Base-by-base conservation (phyloP, 2,113 vertebrate species). In the Raja brachyura region DNA sequence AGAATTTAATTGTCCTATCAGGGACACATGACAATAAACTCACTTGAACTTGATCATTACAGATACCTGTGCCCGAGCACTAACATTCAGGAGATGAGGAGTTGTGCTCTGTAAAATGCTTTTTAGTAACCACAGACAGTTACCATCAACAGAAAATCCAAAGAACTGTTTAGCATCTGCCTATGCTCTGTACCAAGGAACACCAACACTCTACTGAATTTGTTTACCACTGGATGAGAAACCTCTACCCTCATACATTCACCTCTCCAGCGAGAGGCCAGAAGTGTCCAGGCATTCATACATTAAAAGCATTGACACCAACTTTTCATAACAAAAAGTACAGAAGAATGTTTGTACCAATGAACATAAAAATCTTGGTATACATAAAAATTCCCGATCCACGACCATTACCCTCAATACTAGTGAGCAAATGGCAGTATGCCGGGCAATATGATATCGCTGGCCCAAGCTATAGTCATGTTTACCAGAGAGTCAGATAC, bases 191-290 rank as follows among this genome's bases (percentile, higher is more conserved):
- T 39, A 56, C 39, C 56, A 88, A n/a, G 56, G 28, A 14, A 5
- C 13, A 61, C n/a, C 1, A 63, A 13, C 31, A 61, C 28, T 61
- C 20, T 7, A 31, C 31, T 14, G 28, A 6, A 63, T 31, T 61
- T 63, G 59, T 88, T 48, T 48, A 61, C 31, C 63, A 48, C 83
- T 88, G 48, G 28, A 88, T 61, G 83, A 59, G 63, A 88, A 59
- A 63, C 10, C 61, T 22, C 83, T 86, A 11, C 83, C 83, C 5
- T 31, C 39, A 88, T 88, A 7, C 59, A 63, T 63, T 28, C 83
- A 63, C 28, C 59, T 88, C 59, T 88, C 28, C 83, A 88, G 83
- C 83, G n/a, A 59, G 59, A 88, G 83, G 83, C 28, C 59, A n/a
- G 11, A 63, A 88, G 25, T 88, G 83, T 88, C 59, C 61, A 88